These are phyloP conservation scores for Sesia bembeciformis DNA, from an alignment of 2,888 invertebrate genomes.

Conservation along the genomic window DNA sequence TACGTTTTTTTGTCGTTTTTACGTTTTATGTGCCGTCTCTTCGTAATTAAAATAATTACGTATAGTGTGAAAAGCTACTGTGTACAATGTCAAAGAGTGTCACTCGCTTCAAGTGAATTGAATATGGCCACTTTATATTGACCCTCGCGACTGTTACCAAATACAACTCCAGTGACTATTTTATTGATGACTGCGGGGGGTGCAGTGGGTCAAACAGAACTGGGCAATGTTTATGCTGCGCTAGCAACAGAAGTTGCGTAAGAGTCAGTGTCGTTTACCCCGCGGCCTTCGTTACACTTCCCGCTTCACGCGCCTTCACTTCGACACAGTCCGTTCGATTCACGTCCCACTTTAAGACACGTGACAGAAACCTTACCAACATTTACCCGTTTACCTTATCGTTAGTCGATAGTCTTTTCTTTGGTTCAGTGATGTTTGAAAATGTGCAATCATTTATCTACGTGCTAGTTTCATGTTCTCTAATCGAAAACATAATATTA, in stretches of 20 bases:
- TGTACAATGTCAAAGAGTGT: not conserved
- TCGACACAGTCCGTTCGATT: not conserved
- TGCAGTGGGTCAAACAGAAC: conserved; percentile 29
- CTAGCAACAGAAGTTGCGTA: conserved; percentile 38
- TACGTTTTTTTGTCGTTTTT: too few species aligned
- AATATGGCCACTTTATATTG: not conserved
- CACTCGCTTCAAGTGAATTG: not conserved
- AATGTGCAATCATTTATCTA: too few species aligned
- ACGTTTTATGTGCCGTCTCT: too few species aligned
- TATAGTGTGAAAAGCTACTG: too few species aligned
- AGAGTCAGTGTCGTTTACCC: conserved; percentile 63
- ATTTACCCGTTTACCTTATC: not conserved
- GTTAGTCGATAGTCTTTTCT: too few species aligned
- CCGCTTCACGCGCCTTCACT: conserved; percentile 29
- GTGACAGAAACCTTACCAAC: not conserved
- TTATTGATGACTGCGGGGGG: conserved; percentile 11
- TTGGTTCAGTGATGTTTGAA: too few species aligned
- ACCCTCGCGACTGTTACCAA: not conserved
- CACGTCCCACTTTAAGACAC: not conserved
- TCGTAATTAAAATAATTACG: too few species aligned
- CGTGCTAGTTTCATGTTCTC: too few species aligned
- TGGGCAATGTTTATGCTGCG: conserved; percentile 16
- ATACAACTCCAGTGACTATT: conserved; percentile 5
- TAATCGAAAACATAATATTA: too few species aligned
- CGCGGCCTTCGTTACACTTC: conserved; percentile 52